phyloP scores from a whole-genome alignment of 2,113 vertebrate genomes.

The Maccullochella peelii region DNA sequence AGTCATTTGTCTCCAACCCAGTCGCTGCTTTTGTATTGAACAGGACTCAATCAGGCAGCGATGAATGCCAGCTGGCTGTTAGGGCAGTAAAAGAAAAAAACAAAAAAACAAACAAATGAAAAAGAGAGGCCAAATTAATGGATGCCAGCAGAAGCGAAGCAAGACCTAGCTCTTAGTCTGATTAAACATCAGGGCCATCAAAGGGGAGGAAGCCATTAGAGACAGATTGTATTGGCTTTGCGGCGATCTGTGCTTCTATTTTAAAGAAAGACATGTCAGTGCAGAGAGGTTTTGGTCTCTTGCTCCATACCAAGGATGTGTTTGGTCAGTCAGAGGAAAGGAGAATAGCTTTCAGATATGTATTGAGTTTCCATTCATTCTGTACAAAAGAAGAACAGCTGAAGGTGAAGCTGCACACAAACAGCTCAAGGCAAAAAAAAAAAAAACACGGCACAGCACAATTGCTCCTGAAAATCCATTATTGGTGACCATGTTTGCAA shows the following conservation, averaged over 20 bases:
- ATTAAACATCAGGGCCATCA: conserved; percentile 84
- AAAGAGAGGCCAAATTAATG: conserved; percentile 78
- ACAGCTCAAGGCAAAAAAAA: conserved; percentile 3
- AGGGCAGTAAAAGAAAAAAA: conserved; percentile 71
- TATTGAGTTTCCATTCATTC: conserved; percentile 37
- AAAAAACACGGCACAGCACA: not conserved
- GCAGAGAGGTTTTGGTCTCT: conserved; percentile 49
- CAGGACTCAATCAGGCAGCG: conserved; percentile 74
- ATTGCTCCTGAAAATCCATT: conserved; percentile 3
- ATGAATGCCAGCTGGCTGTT: conserved; percentile 76
- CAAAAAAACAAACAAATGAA: conserved; percentile 79
- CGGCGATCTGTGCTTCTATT: conserved; percentile 52
- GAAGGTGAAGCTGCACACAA: conserved; percentile 21
- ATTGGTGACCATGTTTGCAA: not conserved
- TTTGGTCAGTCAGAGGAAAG: conserved; percentile 55
- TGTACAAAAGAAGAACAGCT: conserved; percentile 18
- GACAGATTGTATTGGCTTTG: conserved; percentile 80
- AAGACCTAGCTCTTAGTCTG: conserved; percentile 83
- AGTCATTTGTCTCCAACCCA: conserved; percentile 72
- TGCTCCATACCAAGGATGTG: conserved; percentile 40
- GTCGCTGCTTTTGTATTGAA: conserved; percentile 76
- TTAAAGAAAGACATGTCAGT: conserved; percentile 52
- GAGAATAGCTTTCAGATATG: conserved; percentile 45
- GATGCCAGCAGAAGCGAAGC: conserved; percentile 61
- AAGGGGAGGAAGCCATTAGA: conserved; percentile 80